phyloP scores from a whole-genome alignment of 2,888 invertebrate genomes.

The Synanthedon tipuliformis region DNA sequence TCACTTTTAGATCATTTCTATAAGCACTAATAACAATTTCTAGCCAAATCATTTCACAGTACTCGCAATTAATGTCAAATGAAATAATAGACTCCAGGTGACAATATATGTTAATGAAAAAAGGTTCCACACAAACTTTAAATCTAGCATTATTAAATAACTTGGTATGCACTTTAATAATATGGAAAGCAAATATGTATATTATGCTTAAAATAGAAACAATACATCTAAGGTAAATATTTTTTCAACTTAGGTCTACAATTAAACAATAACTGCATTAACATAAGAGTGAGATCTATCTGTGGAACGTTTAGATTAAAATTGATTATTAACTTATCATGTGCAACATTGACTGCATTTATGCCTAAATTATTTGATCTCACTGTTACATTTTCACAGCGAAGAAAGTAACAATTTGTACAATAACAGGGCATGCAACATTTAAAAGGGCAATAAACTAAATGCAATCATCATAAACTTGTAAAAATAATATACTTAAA shows the following conservation, averaged over 20 bases:
- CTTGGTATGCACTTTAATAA: background rate
- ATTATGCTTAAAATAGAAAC: background rate
- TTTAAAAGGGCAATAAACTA: conserved; percentile 22
- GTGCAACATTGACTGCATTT: no score
- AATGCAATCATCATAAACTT: conserved; percentile 19
- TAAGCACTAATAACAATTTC: no score
- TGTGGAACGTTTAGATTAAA: conserved; percentile 23
- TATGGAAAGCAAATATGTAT: background rate
- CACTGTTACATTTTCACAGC: conserved; percentile 48
- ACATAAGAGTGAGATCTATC: conserved; percentile 55
- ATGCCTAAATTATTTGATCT: conserved; percentile 33
- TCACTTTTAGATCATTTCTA: no score
- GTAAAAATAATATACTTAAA: conserved; percentile 5
- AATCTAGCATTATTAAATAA: background rate
- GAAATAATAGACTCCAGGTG: background rate
- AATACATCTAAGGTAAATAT: conserved; percentile 4
- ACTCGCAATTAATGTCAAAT: no score
- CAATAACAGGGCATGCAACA: conserved; percentile 15
- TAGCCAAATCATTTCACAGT: no score
- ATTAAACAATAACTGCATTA: conserved; percentile 28
- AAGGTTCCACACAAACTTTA: background rate
- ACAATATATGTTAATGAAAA: background rate
- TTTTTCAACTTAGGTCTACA: conserved; percentile 15
- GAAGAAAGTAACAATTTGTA: conserved; percentile 15
- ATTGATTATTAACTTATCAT: no score